Conservation (phyloP, 2,113 vertebrate genomes). For the Lasiurus cinereus region DNA sequence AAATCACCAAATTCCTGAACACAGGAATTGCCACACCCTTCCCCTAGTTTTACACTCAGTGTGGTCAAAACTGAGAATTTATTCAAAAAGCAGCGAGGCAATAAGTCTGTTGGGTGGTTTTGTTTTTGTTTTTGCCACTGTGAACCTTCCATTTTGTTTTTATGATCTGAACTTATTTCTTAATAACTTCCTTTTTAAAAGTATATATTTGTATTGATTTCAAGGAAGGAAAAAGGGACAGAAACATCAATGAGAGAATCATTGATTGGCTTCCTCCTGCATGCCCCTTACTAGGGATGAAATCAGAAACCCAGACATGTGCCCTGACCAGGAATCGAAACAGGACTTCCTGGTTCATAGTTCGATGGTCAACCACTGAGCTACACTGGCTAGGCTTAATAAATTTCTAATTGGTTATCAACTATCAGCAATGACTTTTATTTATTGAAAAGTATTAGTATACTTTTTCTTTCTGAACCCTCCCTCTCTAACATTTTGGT, state of each 20-base stretch:
- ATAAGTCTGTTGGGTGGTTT: background rate
- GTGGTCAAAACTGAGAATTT: slow-evolving; percentile 7
- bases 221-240: no score
- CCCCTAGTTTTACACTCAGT: background rate
- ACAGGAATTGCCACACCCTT: fast-evolving
- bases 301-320: no score
- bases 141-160: slow-evolving; percentile 21
- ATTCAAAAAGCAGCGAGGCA: background rate
- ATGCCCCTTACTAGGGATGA: no score
- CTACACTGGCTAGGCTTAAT: background rate
- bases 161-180: slow-evolving; percentile 29
- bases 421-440: background rate
- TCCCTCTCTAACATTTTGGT: background rate
- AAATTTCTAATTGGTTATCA: slow-evolving; percentile 50
- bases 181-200: background rate
- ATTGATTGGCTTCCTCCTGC: no score
- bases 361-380: no score
- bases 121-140: background rate
- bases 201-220: no score
- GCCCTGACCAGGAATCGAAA: no score
- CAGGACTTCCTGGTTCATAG: no score
- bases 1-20: slow-evolving; percentile 3
- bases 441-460: slow-evolving; percentile 25
- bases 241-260: no score
- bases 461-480: background rate